phyloP scores from a whole-genome alignment of 30 jellyfish, hydroid and myxozoan species.

The Chrysaora quinquecirrha region DNA sequence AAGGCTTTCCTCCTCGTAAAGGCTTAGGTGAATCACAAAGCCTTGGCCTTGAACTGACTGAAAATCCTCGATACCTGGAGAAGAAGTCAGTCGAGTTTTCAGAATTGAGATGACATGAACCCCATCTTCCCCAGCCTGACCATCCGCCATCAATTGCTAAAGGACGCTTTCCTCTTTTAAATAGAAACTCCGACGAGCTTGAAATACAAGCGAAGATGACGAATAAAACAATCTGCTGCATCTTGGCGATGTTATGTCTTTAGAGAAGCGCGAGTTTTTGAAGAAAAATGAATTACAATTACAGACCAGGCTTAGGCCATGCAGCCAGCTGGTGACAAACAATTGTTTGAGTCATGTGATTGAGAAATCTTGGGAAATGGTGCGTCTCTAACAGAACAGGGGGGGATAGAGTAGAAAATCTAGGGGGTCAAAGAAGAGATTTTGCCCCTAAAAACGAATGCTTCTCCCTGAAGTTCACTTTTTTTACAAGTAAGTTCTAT shows the following conservation, averaged over 20 bases:
- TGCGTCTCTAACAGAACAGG: no score
- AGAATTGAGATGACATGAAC: constrained; percentile 34
- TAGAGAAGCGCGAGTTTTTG: no score
- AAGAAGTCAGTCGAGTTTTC: constrained; percentile 40
- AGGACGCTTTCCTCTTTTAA: constrained; percentile 70
- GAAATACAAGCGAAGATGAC: not conserved
- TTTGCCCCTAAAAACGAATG: no score
- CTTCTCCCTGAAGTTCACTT: no score
- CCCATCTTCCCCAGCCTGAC: constrained; percentile 77
- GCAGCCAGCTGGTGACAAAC: no score
- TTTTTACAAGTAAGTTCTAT: no score
- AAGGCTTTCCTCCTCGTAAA: constrained; percentile 61
- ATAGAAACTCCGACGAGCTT: constrained; percentile 10
- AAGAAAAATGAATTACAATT: no score
- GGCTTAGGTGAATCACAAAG: constrained; percentile 74
- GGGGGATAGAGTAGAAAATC: no score
- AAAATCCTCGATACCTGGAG: constrained; percentile 42
- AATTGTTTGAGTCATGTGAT: constrained; percentile 2
- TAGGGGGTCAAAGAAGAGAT: no score
- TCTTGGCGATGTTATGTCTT: not conserved
- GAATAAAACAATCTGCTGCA: not conserved
- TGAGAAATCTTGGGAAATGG: no score
- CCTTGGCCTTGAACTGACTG: constrained; percentile 49
- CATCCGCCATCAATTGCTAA: constrained; percentile 81
- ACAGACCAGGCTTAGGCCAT: not conserved